Evolutionary conservation across 2,797 vertebrate genomes (phyloP).

Genomic region (Carduelis carduelis): DNA sequence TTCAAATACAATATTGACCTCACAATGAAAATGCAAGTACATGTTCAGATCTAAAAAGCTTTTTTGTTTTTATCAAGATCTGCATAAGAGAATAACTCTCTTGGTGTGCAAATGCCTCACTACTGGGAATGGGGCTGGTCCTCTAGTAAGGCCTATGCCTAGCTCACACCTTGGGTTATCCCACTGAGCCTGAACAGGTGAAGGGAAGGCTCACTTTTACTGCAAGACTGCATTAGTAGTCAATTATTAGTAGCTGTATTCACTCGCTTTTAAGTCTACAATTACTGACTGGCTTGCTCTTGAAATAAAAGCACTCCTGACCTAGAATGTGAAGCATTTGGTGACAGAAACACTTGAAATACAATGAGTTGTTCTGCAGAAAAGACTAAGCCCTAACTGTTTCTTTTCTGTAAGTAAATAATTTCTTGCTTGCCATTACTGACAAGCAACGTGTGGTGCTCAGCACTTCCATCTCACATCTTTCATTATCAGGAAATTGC

Average conservation of each 20-base stretch:
- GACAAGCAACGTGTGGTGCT: accelerated
- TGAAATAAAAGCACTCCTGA: not conserved
- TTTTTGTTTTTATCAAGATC: not conserved
- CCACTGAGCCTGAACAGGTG: not conserved
- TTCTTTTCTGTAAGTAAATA: not conserved
- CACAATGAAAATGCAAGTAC: not conserved
- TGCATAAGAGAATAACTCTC: not conserved
- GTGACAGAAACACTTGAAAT: not conserved
- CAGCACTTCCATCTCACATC: not conserved
- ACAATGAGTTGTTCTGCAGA: not conserved
- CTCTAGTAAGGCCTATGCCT: not conserved
- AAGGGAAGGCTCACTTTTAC: not conserved
- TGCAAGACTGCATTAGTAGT: not conserved
- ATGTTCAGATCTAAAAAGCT: not conserved
- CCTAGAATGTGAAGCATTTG: not conserved
- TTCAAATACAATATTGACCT: not conserved
- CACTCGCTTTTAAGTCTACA: not conserved
- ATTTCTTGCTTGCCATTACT: not conserved
- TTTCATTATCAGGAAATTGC: not conserved
- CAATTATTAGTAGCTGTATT: not conserved
- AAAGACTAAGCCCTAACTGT: not conserved
- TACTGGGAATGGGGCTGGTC: not conserved
- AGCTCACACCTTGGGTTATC: not conserved
- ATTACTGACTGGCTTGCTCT: not conserved
- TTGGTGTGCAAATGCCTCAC: not conserved